Conservation (phyloP, 1,140 invertebrate genomes). For the Proales similis region DNA sequence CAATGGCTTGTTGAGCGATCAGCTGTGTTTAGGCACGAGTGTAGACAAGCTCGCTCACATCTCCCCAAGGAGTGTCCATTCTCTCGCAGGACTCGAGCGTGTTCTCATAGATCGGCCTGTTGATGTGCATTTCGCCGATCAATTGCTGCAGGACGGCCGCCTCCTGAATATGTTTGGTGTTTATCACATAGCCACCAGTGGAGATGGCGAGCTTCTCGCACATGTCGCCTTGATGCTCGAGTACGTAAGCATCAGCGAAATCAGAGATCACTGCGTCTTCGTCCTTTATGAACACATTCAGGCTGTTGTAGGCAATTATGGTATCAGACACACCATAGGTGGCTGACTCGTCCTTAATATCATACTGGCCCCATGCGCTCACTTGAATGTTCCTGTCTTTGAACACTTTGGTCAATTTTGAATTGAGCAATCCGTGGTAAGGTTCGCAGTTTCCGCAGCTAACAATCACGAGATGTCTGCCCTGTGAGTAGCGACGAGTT, state of each 20-base stretch:
- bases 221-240: constrained; percentile 16
- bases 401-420: constrained; percentile 1
- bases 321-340: background rate
- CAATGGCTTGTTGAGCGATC: no score
- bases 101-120: background rate
- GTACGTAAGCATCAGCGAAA: background rate
- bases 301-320: constrained; percentile 7
- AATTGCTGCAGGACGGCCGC: constrained; percentile 9
- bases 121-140: background rate
- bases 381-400: constrained; percentile 21
- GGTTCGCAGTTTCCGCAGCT: constrained; percentile 23
- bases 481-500: constrained; percentile 18
- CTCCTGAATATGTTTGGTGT: constrained; percentile 12
- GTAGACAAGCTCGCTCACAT: constrained; percentile 33
- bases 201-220: constrained; percentile 11
- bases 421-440: constrained; percentile 1
- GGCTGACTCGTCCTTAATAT: constrained; percentile 1
- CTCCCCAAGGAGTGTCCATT: constrained; percentile 22
- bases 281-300: constrained; percentile 21
- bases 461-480: constrained; percentile 20
- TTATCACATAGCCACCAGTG: constrained; percentile 22
- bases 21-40: background rate
- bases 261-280: background rate
- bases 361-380: constrained; percentile 29
- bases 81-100: constrained; percentile 6